Evolutionary conservation across 2,797 vertebrate species (phyloP), one percentile per base, ranked within the genome.

Genomic region (Erithacus rubecula): DNA sequence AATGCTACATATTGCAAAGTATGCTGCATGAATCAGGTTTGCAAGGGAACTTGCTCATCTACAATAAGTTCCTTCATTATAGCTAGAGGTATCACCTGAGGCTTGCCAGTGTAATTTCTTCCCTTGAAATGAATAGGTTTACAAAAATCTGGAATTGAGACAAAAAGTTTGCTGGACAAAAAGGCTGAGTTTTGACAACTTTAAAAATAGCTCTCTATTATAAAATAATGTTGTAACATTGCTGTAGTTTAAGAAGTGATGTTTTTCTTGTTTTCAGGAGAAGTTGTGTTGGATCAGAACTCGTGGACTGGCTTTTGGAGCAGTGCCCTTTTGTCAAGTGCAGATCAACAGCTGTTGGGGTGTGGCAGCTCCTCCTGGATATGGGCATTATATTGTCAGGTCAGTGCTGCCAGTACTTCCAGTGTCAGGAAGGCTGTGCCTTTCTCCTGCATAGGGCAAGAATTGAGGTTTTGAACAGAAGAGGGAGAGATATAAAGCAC

Each of bases 281-380:
- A 82, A 99, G 99, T 96, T 99, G 99, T 90, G 98, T 99, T 90
- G 99, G 99, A 21, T 99, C 99, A 15, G 99, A 99, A 95, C 98
- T 99, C 71, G 99, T 99, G 39, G 99, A 99, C 97, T 99, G 99
- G 99, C 98, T 99, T 83, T 97, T 99, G 93, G 98, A 99, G 95
- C 98, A 99, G 96, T 99, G 99, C 68, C 98, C 99, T 91, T 99
- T 99, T 41, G 98, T 99, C 89, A 98, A 98, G 90, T 98, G 98
- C 97, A 98, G 99, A 98, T 98, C 98, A 64, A 98, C 98, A 86
- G 99, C 98, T 65, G 98, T 82, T 55, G 98, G 99, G 11, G 98
- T 99, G 96, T 99, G 99, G 99, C 99, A 99, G 97, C 98, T 99
- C 83, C 98, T 99, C 72, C 97, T 99, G 98, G 99, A 99, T 93